Evolutionary conservation across 2,797 vertebrate species (phyloP), one percentile per base, ranked within the genome.

Genomic region (Oophaga sylvatica): DNA sequence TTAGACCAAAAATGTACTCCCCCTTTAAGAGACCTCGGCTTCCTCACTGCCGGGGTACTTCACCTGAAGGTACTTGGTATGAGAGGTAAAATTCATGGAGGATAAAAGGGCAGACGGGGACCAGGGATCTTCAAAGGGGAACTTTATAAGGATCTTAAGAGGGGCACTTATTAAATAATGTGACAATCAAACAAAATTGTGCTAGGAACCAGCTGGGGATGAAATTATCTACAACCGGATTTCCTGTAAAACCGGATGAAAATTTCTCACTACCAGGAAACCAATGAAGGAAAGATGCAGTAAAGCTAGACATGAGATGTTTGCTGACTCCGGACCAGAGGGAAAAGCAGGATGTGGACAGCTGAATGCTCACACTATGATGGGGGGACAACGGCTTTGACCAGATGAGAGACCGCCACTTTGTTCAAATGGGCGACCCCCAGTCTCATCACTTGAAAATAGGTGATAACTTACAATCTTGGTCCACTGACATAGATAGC

Each of bases 231-330:
- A 12, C 13, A 26, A 45, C 6, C 59, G 67, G 59, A 87, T 77
- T 87, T 87, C 86, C 86, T 76, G 57, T 68, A 87, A 76, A 26
- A 59, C 13, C 20, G 22, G 1, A 75, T 60, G 57, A 62, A 75
- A 81, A 76, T 0, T 2, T 11, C 9, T 41, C 35, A n/a, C 62
- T 59, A 82, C 80, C 86, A 77, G 81, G 81, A 83, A 82, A 78
- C 71, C 11, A 1, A 16, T 1, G n/a, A 56, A 83, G 53, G 86
- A 68, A 68, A 81, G 31, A 78, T 57, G 41, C 45, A 78, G 60
- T 12, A 45, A 29, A 82, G 22, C 62, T 17, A 53, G 16, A 45
- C 19, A 13, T 11, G 2, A 48, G 13, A 9, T 10, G 16, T 41
- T 19, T 71, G 84, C 31, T 71, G 84, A 80, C 56, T 59, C 22